Base-by-base conservation (phyloP, 2,113 vertebrate species). In the Manacus vitellinus region DNA sequence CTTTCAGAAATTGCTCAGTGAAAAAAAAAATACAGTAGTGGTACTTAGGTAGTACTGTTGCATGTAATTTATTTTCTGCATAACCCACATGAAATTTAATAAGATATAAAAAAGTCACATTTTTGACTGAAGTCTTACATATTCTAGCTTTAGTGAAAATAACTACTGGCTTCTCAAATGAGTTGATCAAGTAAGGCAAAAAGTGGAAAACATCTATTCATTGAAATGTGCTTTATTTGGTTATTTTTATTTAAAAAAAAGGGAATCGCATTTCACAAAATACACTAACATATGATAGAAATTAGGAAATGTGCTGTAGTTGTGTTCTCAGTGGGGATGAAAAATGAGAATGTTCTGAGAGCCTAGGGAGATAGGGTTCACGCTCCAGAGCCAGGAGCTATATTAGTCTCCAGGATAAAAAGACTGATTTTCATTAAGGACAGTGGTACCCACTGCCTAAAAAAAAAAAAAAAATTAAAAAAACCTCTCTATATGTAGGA, bases 61-160 rank as follows among this genome's bases (percentile, higher is more conserved):
- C 81, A 76, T 95, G 85, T n/a, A 95, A 96, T 97, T 97, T 97
- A 96, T 96, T 96, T 97, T 97, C 91, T 96, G 89, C 94, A 93
- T 95, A 96, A 96, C 91, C 94, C 93, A 91, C 85, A 95, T 97
- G 97, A 97, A 97, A 97, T 97, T 96, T 97, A 97, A 97, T 91
- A 97, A 94, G 94, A 92, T 84, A 95, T 86, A 96, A 95, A 96
- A 96, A 96, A 95, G 71, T 84, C 88, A 95, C 85, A 93, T 97
- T 97, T 95, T 94, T 97, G 94, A 97, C 96, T 93, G 89, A 97
- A 97, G 83, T 81, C 72, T 65, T 89, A 44, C 56, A 80, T 95
- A 85, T 95, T 96, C 49, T 81, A 95, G 66, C 67, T 94, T 91
- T 89, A 90, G 85, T 95, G 91, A 94, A 95, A 94, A 87, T 87